Evolutionary conservation across 2,888 invertebrate species (phyloP).

Genomic region (Actias luna): DNA sequence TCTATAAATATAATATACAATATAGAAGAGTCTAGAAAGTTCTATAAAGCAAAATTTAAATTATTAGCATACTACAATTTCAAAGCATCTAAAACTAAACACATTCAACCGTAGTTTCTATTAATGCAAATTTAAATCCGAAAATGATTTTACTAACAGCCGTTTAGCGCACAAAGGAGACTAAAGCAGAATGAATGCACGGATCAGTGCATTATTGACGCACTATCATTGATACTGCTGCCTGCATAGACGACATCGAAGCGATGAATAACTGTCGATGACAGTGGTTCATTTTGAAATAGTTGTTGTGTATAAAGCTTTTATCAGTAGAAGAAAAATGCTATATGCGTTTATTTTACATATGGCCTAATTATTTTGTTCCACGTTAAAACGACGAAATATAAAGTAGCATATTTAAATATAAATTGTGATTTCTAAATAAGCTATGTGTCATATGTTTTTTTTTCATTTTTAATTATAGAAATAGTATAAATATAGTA

Average conservation of each 20-base stretch:
- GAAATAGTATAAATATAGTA: too few relatives aligned
- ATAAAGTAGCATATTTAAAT: not conserved
- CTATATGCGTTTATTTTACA: not conserved
- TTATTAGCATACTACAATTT: not conserved
- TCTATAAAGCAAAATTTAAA: not conserved
- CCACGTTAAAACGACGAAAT: not conserved
- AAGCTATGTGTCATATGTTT: too few relatives aligned
- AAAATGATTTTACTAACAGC: constrained; percentile 57
- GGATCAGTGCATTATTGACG: constrained; percentile 38
- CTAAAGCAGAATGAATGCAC: constrained; percentile 49
- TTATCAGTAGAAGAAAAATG: too few relatives aligned
- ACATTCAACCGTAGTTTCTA: not conserved
- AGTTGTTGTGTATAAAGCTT: constrained; percentile 15
- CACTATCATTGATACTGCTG: constrained; percentile 36
- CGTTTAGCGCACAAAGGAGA: constrained; percentile 55
- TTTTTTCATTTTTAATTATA: too few relatives aligned
- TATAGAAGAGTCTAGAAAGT: not conserved
- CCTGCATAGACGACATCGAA: constrained; percentile 29
- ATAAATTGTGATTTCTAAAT: not conserved
- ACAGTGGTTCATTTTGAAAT: constrained; percentile 30
- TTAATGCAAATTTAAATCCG: constrained; percentile 21
- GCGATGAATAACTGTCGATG: constrained; percentile 24
- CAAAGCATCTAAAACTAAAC: not conserved
- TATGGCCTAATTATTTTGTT: not conserved
- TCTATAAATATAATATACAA: not conserved